Base-by-base conservation (phyloP, 2,888 invertebrate species). In the Allacma fusca region DNA sequence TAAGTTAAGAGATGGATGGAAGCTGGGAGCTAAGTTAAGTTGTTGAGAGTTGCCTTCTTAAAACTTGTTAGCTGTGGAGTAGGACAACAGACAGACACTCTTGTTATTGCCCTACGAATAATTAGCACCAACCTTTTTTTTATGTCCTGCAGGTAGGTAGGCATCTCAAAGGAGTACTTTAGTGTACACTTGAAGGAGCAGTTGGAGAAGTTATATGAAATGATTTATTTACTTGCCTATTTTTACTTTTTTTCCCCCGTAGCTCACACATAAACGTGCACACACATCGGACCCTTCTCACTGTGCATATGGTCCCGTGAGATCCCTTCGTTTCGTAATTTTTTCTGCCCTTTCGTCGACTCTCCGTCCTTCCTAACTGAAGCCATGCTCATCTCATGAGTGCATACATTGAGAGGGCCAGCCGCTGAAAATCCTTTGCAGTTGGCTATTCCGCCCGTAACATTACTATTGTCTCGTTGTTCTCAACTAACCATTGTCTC, bases 51-150 rank as follows among this genome's bases (percentile, higher is more conserved):
- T 67, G 50, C 74, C 28, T 72, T 64, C 19, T 64, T 73, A 62
- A 62, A 62, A 73, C 64, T 73, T 70, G 59, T 73, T 72, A 68
- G 57, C 43, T 34, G 24, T 21, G 73, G 57, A 72, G 77, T 72
- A 75, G 71, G 77, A 76, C 69, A 74, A 70, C 44, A 76, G 79
- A 75, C 77, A 81, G 79, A 77, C 81, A 80, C 77, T 78, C 78
- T 81, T 80, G 78, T 81, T 81, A 80, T 81, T 81, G 77, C 81
- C 77, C 79, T 71, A 75, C 74, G 69, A 81, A 79, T 81, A 81
- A 81, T 81, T 81, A 81, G 79, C 81, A 80, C 79, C 80, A 80
- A 77, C 75, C 74, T 76, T 78, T 24, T 57, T 43, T n/a, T 62
- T 28, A 59, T 62, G 23, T 62, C 62, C 62, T 23, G 62, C 62